These are phyloP conservation scores for Volucella inanis DNA, from an alignment of 2,888 invertebrate genomes.

Conservation along the genomic window DNA sequence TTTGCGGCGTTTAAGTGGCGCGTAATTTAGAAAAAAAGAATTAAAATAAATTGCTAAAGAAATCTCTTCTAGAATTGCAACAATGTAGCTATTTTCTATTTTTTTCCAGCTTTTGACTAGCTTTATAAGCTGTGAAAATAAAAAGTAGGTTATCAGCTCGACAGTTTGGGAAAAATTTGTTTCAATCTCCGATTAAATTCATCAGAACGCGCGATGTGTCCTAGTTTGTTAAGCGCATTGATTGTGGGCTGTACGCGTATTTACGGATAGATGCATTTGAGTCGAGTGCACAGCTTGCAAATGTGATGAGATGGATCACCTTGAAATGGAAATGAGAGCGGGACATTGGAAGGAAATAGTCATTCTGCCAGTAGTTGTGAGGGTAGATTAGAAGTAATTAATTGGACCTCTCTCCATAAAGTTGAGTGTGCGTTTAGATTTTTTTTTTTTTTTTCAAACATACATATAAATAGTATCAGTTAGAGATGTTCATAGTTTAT, in stretches of 20 bases:
- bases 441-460: neutral
- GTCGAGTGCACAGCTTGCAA: conserved; percentile 33
- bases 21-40: neutral
- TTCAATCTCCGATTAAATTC: conserved; percentile 67
- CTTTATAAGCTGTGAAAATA: neutral
- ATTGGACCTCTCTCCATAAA: conserved; percentile 30
- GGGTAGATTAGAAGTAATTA: conserved; percentile 66
- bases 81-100: conserved; percentile 17
- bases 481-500: neutral
- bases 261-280: conserved; percentile 31
- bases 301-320: conserved; percentile 68
- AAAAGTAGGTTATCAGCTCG: conserved; percentile 64
- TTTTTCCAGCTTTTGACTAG: conserved; percentile 8
- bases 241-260: conserved; percentile 27
- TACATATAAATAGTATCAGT: neutral
- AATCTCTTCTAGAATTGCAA: conserved; percentile 28
- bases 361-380: conserved; percentile 42
- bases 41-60: neutral
- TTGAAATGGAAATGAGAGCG: conserved; percentile 69
- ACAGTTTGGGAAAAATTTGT: conserved; percentile 62
- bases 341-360: conserved; percentile 67
- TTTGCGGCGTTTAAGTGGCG: neutral
- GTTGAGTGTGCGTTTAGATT: conserved; percentile 4
- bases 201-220: conserved; percentile 58
- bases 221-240: conserved; percentile 27